Conservation (phyloP, 2,113 vertebrate genomes). For the Heteronetta atricapilla region DNA sequence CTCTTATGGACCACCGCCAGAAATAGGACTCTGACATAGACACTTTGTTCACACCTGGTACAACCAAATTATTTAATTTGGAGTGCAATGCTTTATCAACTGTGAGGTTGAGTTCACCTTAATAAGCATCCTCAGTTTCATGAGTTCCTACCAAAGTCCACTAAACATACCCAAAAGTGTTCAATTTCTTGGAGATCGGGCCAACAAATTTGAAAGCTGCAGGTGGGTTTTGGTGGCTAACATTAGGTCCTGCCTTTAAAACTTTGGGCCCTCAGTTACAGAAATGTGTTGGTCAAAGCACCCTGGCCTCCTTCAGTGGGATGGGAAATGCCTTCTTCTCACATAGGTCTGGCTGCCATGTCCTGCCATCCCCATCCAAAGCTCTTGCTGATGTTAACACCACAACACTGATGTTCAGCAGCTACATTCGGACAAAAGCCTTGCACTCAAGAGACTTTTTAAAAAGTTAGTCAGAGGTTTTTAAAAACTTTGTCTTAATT, state of each 20-base stretch:
- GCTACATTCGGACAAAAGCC: neutral
- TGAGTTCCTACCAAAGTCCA: neutral
- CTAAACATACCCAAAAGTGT: neutral
- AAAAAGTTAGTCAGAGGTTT: neutral
- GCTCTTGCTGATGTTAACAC: neutral
- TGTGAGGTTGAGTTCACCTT: neutral
- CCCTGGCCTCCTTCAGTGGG: neutral
- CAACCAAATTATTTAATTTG: neutral
- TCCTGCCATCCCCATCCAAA: neutral
- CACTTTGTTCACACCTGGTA: neutral
- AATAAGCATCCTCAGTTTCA: neutral
- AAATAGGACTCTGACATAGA: neutral
- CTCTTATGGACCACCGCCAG: neutral
- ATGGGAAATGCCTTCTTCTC: neutral
- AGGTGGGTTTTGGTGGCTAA: neutral
- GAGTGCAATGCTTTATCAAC: neutral
- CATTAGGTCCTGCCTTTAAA: fast-evolving
- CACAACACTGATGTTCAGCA: neutral
- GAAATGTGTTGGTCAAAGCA: fast-evolving
- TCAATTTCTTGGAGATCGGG: neutral
- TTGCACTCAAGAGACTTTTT: neutral
- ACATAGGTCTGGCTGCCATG: neutral
- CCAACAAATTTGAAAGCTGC: neutral
- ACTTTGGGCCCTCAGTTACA: neutral
- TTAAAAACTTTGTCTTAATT: neutral